Evolutionary conservation across 2,888 invertebrate genomes (phyloP).

Genomic region (Endotricha flammealis): DNA sequence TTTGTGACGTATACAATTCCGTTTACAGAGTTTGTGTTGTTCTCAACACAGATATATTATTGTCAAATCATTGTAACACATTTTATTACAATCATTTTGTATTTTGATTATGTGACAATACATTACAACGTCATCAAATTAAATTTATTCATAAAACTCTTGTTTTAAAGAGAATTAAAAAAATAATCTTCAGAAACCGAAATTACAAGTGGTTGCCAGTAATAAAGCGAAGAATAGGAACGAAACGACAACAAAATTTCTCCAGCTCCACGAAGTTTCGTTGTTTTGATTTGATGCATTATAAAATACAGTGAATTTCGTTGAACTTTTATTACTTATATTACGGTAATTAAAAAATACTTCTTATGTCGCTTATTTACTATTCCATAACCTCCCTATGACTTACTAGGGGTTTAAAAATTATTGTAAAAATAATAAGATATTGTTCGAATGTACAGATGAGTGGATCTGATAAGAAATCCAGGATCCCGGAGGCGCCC

Average conservation of each 20-base stretch:
- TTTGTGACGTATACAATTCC: conserved; percentile 32
- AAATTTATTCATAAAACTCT: not conserved
- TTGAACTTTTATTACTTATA: no score
- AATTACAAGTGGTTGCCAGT: no score
- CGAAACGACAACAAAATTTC: no score
- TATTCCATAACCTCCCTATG: not conserved
- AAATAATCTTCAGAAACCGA: conserved; percentile 9
- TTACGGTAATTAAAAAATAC: no score
- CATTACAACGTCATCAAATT: not conserved
- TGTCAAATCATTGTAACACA: no score
- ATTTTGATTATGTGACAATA: no score
- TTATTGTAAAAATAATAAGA: no score
- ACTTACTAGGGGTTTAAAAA: no score
- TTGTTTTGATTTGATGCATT: conserved; percentile 17
- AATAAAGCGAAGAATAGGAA: no score
- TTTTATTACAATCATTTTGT: no score
- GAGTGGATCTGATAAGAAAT: conserved; percentile 51
- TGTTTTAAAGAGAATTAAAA: not conserved
- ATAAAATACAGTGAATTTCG: no score
- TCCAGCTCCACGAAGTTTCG: conserved; percentile 25
- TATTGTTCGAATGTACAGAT: conserved; percentile 21
- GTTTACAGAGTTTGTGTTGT: conserved; percentile 16
- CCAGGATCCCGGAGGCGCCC: conserved; percentile 62
- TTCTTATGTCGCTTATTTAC: not conserved
- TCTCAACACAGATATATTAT: no score